Evolutionary conservation across 2,797 vertebrate genomes (phyloP).

Genomic region (Micropoecilia bifurca): DNA sequence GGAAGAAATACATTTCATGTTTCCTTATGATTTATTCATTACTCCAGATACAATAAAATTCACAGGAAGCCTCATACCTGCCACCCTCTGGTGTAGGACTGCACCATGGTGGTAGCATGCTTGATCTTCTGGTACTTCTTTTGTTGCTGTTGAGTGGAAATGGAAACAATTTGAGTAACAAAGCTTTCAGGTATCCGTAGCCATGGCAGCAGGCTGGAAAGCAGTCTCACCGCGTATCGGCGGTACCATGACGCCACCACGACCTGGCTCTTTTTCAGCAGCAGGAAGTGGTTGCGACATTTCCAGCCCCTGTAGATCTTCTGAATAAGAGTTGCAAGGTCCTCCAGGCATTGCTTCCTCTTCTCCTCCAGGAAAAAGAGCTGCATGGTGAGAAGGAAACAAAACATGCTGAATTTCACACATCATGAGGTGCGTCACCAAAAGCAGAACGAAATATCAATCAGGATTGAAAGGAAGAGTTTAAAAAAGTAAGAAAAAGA

Average conservation of each 20-base stretch:
- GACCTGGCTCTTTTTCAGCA: constrained; percentile 93
- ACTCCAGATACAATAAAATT: not conserved
- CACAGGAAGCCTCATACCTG: constrained; percentile 81
- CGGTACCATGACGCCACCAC: constrained; percentile 93
- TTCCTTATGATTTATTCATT: not conserved
- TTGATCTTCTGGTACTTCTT: constrained; percentile 91
- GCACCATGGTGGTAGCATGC: constrained; percentile 88
- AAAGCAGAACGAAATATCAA: not conserved
- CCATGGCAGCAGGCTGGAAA: not conserved
- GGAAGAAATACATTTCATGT: constrained; percentile 9
- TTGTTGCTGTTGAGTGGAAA: constrained; percentile 86
- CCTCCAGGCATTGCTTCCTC: constrained; percentile 89
- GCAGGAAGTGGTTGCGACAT: constrained; percentile 88
- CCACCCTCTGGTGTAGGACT: constrained; percentile 97
- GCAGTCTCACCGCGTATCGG: constrained; percentile 87
- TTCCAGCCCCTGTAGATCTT: constrained; percentile 99
- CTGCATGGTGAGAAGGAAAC: constrained; percentile 65
- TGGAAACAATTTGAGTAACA: constrained; percentile 23
- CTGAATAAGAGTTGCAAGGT: constrained; percentile 93
- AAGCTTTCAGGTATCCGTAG: constrained; percentile 5
- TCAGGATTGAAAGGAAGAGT: not conserved
- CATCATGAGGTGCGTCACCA: not conserved
- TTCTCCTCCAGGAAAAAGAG: constrained; percentile 94
- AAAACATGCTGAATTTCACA: not conserved
- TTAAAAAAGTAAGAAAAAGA: not conserved